These are phyloP conservation scores for Synergus gifuensis DNA, from an alignment of 2,888 invertebrate genomes.

Conservation along the genomic window DNA sequence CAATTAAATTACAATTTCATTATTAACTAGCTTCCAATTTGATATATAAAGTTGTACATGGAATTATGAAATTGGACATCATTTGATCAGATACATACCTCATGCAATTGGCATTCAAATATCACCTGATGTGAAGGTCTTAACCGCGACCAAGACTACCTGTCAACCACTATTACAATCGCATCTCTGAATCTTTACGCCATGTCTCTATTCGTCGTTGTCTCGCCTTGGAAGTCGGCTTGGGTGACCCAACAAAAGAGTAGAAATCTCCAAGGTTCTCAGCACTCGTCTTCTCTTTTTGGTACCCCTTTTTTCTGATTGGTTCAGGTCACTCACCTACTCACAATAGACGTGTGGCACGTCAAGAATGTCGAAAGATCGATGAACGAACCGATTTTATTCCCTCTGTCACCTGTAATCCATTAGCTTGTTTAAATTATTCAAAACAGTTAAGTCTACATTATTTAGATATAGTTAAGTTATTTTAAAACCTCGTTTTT, in stretches of 20 bases:
- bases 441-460: not conserved
- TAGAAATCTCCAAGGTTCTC: constrained; percentile 66
- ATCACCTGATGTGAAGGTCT: constrained; percentile 48
- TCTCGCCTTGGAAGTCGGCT: constrained; percentile 56
- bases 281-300: constrained; percentile 5
- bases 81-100: constrained; percentile 27
- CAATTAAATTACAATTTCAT: too few species aligned
- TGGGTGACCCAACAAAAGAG: constrained; percentile 68
- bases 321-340: constrained; percentile 38
- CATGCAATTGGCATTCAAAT: constrained; percentile 8
- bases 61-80: constrained; percentile 32
- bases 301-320: constrained; percentile 39
- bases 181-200: constrained; percentile 63
- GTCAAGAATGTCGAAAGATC: constrained; percentile 37
- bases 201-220: constrained; percentile 67
- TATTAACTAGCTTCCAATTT: too few species aligned
- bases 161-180: constrained; percentile 66
- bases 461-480: too few species aligned
- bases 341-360: constrained; percentile 29
- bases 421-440: constrained; percentile 6
- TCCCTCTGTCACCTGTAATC: not conserved
- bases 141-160: constrained; percentile 58
- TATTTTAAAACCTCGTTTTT: too few species aligned
- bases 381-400: constrained; percentile 20
- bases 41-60: not conserved